phyloP scores from a whole-genome alignment of 2,113 vertebrate species.

The Catharus minimus region DNA sequence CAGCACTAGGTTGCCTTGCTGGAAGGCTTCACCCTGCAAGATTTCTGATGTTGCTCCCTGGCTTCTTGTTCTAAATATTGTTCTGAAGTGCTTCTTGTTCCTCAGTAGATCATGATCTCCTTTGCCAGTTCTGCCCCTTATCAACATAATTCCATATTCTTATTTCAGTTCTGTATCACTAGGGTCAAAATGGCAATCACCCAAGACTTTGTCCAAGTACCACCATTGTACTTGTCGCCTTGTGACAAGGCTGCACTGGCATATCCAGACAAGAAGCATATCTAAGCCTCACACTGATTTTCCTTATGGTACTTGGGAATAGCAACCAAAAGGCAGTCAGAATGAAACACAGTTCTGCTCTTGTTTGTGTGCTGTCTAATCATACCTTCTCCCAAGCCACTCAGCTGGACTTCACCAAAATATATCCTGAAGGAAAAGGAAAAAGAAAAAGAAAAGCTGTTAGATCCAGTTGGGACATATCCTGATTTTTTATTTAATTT shows the following conservation, averaged over 20 bases:
- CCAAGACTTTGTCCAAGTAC: background rate
- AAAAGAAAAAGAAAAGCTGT: conserved; percentile 12
- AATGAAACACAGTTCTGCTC: background rate
- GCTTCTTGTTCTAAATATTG: background rate
- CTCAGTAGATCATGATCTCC: background rate
- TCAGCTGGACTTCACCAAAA: conserved; percentile 97
- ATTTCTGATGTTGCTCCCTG: background rate
- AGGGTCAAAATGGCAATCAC: background rate
- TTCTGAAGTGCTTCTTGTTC: background rate
- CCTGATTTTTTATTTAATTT: background rate
- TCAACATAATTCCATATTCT: background rate
- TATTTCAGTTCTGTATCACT: background rate
- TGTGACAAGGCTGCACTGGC: background rate
- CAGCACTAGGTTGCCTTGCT: background rate
- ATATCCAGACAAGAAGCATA: background rate
- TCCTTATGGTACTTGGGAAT: background rate
- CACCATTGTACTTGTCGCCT: background rate
- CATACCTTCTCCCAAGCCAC: conserved; percentile 95
- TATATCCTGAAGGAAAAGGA: conserved; percentile 86
- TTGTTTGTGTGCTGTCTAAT: background rate
- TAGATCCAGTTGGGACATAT: background rate
- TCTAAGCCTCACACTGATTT: background rate
- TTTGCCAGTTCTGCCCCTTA: background rate
- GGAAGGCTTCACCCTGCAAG: background rate
- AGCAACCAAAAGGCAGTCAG: background rate